A percentile compares a stretch with the other conserved stretches of the same genome.
Conservation (phyloP, 2,888 invertebrate genomes). For the Nemurella pictetii region DNA sequence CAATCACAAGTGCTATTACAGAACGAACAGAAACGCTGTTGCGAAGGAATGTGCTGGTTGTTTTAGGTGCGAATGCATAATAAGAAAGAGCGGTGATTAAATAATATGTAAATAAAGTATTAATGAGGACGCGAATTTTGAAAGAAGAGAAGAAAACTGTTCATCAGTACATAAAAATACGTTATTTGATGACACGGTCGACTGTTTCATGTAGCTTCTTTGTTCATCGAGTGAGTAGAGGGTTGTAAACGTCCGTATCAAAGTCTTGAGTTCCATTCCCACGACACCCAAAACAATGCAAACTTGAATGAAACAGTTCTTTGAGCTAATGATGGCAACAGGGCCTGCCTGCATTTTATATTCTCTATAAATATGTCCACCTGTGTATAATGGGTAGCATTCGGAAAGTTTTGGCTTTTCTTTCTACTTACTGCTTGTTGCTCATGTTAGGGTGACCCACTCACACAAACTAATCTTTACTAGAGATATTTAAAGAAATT, state of each 20-base stretch:
- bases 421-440: too few relatives aligned
- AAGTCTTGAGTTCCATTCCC: not conserved
- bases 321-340: slow-evolving; percentile 1
- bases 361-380: not conserved
- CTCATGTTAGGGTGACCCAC: too few relatives aligned
- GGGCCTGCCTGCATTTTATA: not conserved
- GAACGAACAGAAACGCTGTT: not conserved
- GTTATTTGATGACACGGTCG: not conserved
- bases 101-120: not conserved
- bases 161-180: not conserved
- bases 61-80: not conserved
- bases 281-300: slow-evolving; percentile 9
- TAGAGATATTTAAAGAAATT: too few relatives aligned
- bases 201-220: not conserved
- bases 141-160: not conserved
- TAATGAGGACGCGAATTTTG: not conserved
- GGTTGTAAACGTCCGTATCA: not conserved
- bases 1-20: not conserved
- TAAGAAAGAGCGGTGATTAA: not conserved
- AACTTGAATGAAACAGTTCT: not conserved
- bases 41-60: not conserved
- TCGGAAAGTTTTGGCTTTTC: too few relatives aligned
- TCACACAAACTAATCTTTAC: too few relatives aligned
- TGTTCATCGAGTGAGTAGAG: not conserved
- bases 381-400: too few relatives aligned